These are phyloP conservation scores for Aptenodytes forsteri DNA, from an alignment of 2,113 vertebrate species.

Conservation along the genomic window DNA sequence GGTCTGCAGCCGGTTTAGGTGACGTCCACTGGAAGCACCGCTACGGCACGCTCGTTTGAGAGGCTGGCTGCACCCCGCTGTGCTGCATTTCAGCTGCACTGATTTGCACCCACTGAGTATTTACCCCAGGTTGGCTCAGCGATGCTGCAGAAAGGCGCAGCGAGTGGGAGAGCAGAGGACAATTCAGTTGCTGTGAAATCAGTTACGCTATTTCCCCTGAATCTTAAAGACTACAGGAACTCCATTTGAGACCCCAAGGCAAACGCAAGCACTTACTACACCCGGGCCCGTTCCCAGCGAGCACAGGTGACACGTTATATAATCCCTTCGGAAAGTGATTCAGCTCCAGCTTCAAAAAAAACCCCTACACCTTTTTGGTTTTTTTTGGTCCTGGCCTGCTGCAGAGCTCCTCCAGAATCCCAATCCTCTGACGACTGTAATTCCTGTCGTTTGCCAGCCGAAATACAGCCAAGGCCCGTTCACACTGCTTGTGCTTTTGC, in stretches of 20 bases:
- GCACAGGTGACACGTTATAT: not conserved
- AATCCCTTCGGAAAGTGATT: not conserved
- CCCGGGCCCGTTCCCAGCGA: not conserved
- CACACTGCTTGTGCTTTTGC: not conserved
- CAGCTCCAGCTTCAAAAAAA: not conserved
- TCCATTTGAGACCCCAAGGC: not conserved
- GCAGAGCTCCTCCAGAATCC: not conserved
- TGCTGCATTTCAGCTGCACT: not conserved
- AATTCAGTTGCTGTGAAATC: not conserved
- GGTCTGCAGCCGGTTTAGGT: not conserved
- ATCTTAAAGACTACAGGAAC: not conserved
- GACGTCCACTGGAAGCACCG: not conserved
- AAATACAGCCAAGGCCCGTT: not conserved
- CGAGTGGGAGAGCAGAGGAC: not conserved
- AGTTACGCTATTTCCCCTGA: too few species aligned
- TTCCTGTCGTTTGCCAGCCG: not conserved
- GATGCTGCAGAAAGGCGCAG: not conserved
- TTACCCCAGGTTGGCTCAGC: not conserved
- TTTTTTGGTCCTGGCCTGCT: not conserved
- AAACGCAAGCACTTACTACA: not conserved
- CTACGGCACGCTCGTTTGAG: rapidly evolving
- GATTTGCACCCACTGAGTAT: rapidly evolving
- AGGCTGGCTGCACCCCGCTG: not conserved
- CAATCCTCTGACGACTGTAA: not conserved
- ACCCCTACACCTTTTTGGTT: not conserved